Percentiles rank a stretch among this genome's conserved stretches.
phyloP scores from a whole-genome alignment of 2,797 vertebrate species.

The Notolepis coatsorum region DNA sequence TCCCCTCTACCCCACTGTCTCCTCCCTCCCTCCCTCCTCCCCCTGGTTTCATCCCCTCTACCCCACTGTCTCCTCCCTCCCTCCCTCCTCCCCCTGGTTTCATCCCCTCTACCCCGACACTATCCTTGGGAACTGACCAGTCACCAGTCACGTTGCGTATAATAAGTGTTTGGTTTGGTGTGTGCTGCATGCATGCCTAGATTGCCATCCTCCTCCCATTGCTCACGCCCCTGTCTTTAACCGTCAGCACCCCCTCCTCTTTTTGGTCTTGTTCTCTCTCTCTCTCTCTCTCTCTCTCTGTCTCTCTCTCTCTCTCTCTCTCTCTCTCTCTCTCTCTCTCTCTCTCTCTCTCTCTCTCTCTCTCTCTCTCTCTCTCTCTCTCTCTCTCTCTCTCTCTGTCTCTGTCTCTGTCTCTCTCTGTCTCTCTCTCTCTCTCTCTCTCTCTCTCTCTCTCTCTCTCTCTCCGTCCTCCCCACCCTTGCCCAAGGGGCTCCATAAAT shows the following conservation, averaged over 20 bases:
- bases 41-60: too few relatives aligned
- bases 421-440: constrained; percentile 14
- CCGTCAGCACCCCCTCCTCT: constrained; percentile 19
- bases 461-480: constrained; percentile 63
- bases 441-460: constrained; percentile 22
- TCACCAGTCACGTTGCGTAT: too few relatives aligned
- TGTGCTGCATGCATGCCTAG: too few relatives aligned
- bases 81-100: too few relatives aligned
- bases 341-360: constrained; percentile 27
- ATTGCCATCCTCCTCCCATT: background rate
- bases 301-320: background rate
- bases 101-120: background rate
- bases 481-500: constrained; percentile 90
- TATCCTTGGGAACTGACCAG: too few relatives aligned
- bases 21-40: constrained; percentile 29
- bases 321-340: constrained; percentile 19
- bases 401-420: constrained; percentile 15
- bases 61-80: too few relatives aligned
- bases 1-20: background rate
- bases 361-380: constrained; percentile 58
- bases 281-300: constrained; percentile 55
- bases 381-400: constrained; percentile 51
- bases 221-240: background rate
- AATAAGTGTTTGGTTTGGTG: too few relatives aligned
- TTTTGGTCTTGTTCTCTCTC: too few relatives aligned